Conservation (phyloP, 2,113 vertebrate species). For the Capreolus pygargus region DNA sequence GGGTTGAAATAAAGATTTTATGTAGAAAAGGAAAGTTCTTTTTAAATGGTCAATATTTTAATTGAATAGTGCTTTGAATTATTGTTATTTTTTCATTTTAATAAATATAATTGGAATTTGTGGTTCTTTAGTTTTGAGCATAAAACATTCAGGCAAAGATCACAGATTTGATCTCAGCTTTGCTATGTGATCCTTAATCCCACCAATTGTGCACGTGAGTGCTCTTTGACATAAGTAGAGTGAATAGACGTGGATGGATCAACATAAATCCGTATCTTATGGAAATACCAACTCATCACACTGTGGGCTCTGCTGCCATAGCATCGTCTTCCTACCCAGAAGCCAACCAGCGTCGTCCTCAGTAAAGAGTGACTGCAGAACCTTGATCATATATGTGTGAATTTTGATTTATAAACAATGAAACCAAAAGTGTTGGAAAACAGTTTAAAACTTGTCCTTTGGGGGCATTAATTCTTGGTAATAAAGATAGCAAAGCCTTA, state of each 20-base stretch:
- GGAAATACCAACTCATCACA: slow-evolving; percentile 40
- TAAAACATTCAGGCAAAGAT: slow-evolving; percentile 38
- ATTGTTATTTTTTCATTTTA: neutral
- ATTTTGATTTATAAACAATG: slow-evolving; percentile 26
- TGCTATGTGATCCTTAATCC: slow-evolving; percentile 19
- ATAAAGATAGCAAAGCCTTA: slow-evolving; percentile 30
- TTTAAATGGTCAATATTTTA: slow-evolving; percentile 22
- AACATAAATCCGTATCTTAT: slow-evolving; percentile 41
- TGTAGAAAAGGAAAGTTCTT: slow-evolving; percentile 6
- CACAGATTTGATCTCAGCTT: slow-evolving; percentile 45
- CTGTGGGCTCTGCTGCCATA: slow-evolving; percentile 8
- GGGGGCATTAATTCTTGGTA: neutral
- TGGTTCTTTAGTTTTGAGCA: slow-evolving; percentile 37
- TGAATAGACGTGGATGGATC: slow-evolving; percentile 36
- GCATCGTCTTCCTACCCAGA: slow-evolving; percentile 27
- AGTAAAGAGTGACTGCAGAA: slow-evolving; percentile 54
- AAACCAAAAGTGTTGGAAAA: slow-evolving; percentile 35
- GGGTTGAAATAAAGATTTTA: slow-evolving; percentile 24
- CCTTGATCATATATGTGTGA: slow-evolving; percentile 1
- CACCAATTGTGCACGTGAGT: slow-evolving; percentile 26
- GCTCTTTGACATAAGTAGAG: slow-evolving; percentile 23
- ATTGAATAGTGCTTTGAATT: neutral
- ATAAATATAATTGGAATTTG: slow-evolving; percentile 53
- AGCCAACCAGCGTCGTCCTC: slow-evolving; percentile 27
- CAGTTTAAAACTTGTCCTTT: neutral